Evolutionary conservation across 2,888 invertebrate species (phyloP), one percentile per base, ranked within the genome.

Genomic region (Napeogenes sylphis): DNA sequence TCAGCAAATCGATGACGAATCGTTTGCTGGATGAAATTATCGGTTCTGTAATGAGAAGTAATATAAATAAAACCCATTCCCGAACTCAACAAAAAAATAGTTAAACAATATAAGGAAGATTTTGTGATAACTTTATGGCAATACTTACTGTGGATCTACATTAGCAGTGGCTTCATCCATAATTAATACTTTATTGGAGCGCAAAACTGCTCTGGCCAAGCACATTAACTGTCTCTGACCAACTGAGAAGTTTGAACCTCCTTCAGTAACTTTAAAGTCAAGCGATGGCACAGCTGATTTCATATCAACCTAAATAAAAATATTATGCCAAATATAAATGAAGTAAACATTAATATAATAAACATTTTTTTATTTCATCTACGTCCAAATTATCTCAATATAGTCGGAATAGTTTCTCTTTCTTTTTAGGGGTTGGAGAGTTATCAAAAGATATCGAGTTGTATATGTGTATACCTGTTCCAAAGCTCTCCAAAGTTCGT

Each of bases 151-250:
- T 45, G 96, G 96, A 87, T 98, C 97, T 3, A 98, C 97, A 79
- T 97, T 98, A 3, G 98, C 97, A 0, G 98, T 98, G 4, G 98
- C 98, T 87, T 98, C 98, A 78, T 98, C 98, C 87, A 98, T 92
- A 73, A 98, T 94, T 12, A 98, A 88, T 73, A 98, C 93, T 75
- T 93, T 94, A 82, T 97, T 97, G 70, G 95, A 94, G 59, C 95
- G 91, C 6, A 98, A 90, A 73, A 98, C 94, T 5, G 98, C 98
- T 62, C 98, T 92, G 0, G 97, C 98, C 67, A 98, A 87, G 77
- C 98, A 98, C 71, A 98, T 94, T 61, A 98, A 83, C 79, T 98
- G 98, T 33, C 97, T 91, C 80, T 98, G 98, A 0, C 98, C 98
- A 12, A 97, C 96, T 65, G 97, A 97, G 78, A 97, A 96, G 80